A percentile compares a stretch with the other conserved stretches of the same genome.
Conservation (phyloP, 2,797 vertebrate genomes). For the Sciurus carolinensis region DNA sequence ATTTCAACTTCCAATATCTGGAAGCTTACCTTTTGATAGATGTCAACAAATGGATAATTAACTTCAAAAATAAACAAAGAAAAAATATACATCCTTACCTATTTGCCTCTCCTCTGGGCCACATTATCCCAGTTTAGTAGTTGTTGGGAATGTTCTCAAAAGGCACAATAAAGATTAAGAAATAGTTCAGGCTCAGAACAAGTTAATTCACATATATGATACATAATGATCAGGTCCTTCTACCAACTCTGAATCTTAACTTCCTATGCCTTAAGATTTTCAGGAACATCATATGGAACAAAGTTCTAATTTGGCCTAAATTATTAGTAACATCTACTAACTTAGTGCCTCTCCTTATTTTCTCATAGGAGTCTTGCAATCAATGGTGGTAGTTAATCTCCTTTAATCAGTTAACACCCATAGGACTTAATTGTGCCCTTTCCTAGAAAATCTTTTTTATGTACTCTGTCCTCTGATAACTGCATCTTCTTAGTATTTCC, state of each 20-base stretch:
- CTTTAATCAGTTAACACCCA: neutral
- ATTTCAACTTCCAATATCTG: neutral
- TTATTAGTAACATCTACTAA: neutral
- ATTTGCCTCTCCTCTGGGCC: neutral
- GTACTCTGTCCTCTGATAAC: neutral
- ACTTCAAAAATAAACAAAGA: neutral
- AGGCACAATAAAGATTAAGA: neutral
- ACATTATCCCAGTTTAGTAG: neutral
- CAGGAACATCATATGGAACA: neutral
- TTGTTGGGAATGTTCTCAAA: neutral
- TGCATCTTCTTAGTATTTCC: neutral
- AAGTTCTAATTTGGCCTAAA: neutral
- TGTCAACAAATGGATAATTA: constrained; percentile 19
- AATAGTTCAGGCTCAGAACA: neutral
- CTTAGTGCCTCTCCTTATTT: neutral
- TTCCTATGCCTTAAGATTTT: neutral
- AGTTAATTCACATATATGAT: neutral
- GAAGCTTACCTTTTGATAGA: neutral
- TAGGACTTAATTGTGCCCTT: neutral
- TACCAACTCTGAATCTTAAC: neutral
- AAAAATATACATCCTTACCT: neutral
- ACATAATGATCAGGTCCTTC: neutral
- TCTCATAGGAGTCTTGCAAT: neutral
- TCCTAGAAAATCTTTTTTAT: neutral
- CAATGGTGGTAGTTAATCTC: neutral